Base-by-base conservation (phyloP, 2,797 vertebrate species). In the Morus bassanus region DNA sequence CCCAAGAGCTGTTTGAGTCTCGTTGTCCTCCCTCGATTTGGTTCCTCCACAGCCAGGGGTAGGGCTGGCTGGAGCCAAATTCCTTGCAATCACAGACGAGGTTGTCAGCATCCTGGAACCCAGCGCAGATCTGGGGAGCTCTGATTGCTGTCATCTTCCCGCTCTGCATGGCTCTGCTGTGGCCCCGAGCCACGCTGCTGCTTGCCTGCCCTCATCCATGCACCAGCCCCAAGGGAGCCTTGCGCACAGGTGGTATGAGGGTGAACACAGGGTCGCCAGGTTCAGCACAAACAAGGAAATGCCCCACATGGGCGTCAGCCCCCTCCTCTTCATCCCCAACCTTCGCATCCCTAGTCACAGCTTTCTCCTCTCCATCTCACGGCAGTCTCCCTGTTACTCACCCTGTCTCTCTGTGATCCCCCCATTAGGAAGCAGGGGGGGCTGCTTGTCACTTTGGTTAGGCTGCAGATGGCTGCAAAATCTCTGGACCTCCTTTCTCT, bases 81-180 rank as follows among this genome's bases (percentile, higher is more conserved):
- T 96, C 95, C 56, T 96, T 8, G 4, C 88, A 95, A 90, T 95
- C 85, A 70, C 93, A 96, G 95, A 96, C 94, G 10, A 91, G 59
- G 59, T 56, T 95, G 88, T 96, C 96, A 96, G 96, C 93, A 87
- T 96, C 85, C 83, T 97, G 95, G 91, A 87, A 93, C 51, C 54
- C 77, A 76, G 83, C 3, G 0, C 85, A 93, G 63, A 84, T 89
- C 73, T 79, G 48, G 24, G 48, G 81, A 91, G 81, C 78, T 89
- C 75, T 67, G 43, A 73, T 43, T 94, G 73, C 88, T 95, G 88
- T 92, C 73, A 30, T 94, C 63, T 93, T 95, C 35, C 37, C 1
- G 1, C 48, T 46, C 65, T 80, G 53, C n/a, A 33, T 14, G 33
- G 48, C 79, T 91, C 46, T 95, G 68, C 79, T 78, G 13, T 70